A percentile compares a stretch with the other conserved stretches of the same genome.
phyloP scores from a whole-genome alignment of 2,113 vertebrate genomes.

The Sinocyclocheilus rhinocerous region DNA sequence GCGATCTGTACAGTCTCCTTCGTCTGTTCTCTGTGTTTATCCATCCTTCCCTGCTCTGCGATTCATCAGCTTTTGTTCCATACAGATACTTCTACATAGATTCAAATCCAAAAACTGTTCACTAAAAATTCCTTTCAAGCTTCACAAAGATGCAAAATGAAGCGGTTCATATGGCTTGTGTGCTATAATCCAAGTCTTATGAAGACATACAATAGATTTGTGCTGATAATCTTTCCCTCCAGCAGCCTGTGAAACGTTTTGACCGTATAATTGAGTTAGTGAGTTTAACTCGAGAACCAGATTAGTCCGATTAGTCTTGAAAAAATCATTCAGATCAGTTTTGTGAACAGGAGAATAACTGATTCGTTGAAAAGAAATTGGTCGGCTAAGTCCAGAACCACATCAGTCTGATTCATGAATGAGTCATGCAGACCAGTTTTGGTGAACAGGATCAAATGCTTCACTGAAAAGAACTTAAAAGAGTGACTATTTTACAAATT shows the following conservation, averaged over 20 bases:
- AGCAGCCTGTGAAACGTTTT: background rate
- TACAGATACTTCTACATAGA: background rate
- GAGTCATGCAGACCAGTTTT: background rate
- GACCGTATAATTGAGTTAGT: background rate
- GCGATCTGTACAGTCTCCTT: constrained; percentile 3
- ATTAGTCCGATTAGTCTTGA: background rate
- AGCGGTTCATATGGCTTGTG: background rate
- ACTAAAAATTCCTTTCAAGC: background rate
- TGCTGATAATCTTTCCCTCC: background rate
- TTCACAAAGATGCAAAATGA: background rate
- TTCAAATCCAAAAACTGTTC: background rate
- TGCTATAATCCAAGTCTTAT: background rate
- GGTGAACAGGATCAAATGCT: background rate
- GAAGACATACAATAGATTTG: background rate
- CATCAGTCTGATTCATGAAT: background rate
- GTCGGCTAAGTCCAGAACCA: background rate
- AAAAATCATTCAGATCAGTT: too few relatives aligned
- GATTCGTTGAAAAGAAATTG: background rate
- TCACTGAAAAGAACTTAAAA: background rate
- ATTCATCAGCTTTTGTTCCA: constrained; percentile 28
- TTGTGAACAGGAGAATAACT: background rate
- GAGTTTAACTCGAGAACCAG: background rate
- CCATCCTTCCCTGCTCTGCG: background rate
- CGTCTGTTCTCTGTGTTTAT: background rate
- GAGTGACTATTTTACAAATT: background rate